Base-by-base conservation (phyloP, 2,888 invertebrate genomes). In the Palloptera scutellata region DNA sequence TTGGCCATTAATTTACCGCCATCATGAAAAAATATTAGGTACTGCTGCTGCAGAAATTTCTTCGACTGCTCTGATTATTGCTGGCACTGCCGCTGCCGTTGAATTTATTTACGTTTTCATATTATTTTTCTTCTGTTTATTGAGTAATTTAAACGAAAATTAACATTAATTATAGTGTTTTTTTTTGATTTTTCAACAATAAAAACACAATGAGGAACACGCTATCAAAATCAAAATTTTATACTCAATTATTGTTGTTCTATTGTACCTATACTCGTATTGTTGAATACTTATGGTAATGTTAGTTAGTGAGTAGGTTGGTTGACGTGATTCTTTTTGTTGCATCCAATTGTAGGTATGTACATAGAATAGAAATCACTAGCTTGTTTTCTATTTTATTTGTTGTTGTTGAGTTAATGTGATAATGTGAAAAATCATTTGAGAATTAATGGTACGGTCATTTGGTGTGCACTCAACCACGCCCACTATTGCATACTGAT, bases 401-500 rank as follows among this genome's bases (percentile, higher is more conserved):
- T 30, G 30, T 30, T 30, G 30, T 30, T 30, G 30, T 30, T 30
- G 30, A 30, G 30, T 30, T 30, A 30, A 30, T 30, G 30, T 30
- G 30, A 30, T 30, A 30, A 30, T 30, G 30, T 48, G n/a, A 15
- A 48, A 15, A 15, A 8, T 48, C 48, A 48, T 76, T 74, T 72
- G 71, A 64, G 76, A 77, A 78, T 78, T 78, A 78, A 78, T 78
- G 78, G 30, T 74, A 74, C 74, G 73, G 72, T 74, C 78, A 78
- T 78, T 78, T 78, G 78, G 76, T 75, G 71, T 66, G 62, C 70
- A 73, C 70, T 71, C 73, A 57, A 69, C 67, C 77, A 75, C 78
- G 78, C 78, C 78, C 76, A 72, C 78, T 75, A 73, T 43, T 30
- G 6, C 30, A 30, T 30, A 30, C 30, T 30, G 3, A 6, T 30